Evolutionary conservation across 2,888 invertebrate species (phyloP), one percentile per base, ranked within the genome.

Genomic region (Scrobipalpa costella): DNA sequence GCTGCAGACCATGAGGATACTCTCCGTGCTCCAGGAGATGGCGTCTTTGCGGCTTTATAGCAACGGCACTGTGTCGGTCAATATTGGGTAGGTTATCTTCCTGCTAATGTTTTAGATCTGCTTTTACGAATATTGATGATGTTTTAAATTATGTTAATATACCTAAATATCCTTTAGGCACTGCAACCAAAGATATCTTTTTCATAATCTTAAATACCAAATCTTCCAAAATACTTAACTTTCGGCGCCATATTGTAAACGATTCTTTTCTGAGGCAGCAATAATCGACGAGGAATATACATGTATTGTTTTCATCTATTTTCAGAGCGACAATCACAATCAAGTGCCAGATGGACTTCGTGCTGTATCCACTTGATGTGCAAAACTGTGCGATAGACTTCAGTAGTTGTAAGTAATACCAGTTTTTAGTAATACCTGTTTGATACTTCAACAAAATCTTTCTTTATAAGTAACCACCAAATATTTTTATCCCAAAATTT

Each of bases 261-360:
- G n/a, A n/a, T n/a, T n/a, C n/a, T n/a, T n/a, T n/a, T 15, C 6
- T 7, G 15, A 6, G 15, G 15, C 11, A 15, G 7, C n/a, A 7
- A n/a, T 3, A 15, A 6, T 44, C 3, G 44, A n/a, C n/a, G 15
- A 15, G 3, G 6, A 44, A 13, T 40, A 9, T 0, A 7, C 6
- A 6, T 15, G 15, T 36, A 5, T 58, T 38, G 17, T 58, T 17
- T 58, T 19, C 27, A 27, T 58, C 8, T 49, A 49, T 61, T 71
- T 76, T 64, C 90, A 93, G 94, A 70, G 94, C 94, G 38, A 93
- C 93, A 65, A 93, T 94, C 70, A 93, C 93, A 69, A 93, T 94
- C 70, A 93, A 94, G 81, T 94, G 94, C 79, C 93, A 93, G 80
- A 94, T 94, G 94, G 93, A 94, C 78, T 94, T 94, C 79, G 93